Percentiles rank a stretch among this genome's conserved stretches.
These are phyloP conservation scores for Coelopa frigida DNA, from an alignment of 1,140 invertebrate genomes.

Conservation along the genomic window DNA sequence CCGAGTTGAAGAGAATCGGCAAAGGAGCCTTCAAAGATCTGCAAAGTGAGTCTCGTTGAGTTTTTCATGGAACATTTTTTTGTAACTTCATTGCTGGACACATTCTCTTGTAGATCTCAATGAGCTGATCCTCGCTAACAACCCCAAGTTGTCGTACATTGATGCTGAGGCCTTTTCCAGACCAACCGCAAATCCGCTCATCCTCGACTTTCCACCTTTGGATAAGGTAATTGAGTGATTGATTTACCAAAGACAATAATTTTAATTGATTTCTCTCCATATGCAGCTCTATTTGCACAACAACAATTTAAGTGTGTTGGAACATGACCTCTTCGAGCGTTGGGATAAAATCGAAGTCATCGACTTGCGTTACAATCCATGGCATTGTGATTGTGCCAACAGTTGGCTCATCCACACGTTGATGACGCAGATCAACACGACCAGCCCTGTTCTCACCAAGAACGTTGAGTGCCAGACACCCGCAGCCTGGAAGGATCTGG, in stretches of 20 bases:
- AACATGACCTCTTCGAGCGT: conserved; percentile 51
- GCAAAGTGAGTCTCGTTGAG: conserved; percentile 34
- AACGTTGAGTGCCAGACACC: conserved; percentile 51
- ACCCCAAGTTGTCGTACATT: conserved; percentile 51
- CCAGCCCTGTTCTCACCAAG: conserved; percentile 14
- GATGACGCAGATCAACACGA: conserved; percentile 46
- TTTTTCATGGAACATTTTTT: neutral
- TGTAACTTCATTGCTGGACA: neutral
- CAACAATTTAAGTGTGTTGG: conserved; percentile 58
- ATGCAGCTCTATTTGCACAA: conserved; percentile 56
- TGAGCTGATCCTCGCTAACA: conserved; percentile 44
- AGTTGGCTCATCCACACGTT: conserved; percentile 61
- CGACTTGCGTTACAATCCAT: conserved; percentile 62
- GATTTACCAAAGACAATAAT: too few species aligned
- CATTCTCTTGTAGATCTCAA: conserved; percentile 21
- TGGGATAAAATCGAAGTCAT: conserved; percentile 61
- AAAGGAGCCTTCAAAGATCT: conserved; percentile 37
- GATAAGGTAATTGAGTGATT: conserved; percentile 23
- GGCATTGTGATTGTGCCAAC: conserved; percentile 66
- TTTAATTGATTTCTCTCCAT: conserved; percentile 2
- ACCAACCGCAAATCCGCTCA: conserved; percentile 21
- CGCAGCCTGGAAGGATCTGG: conserved; percentile 50
- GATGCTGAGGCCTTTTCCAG: conserved; percentile 49
- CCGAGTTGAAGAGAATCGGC: conserved; percentile 50
- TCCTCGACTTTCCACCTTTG: conserved; percentile 28